Conservation (phyloP, 2,113 vertebrate species). For the Pituophis catenifer region DNA sequence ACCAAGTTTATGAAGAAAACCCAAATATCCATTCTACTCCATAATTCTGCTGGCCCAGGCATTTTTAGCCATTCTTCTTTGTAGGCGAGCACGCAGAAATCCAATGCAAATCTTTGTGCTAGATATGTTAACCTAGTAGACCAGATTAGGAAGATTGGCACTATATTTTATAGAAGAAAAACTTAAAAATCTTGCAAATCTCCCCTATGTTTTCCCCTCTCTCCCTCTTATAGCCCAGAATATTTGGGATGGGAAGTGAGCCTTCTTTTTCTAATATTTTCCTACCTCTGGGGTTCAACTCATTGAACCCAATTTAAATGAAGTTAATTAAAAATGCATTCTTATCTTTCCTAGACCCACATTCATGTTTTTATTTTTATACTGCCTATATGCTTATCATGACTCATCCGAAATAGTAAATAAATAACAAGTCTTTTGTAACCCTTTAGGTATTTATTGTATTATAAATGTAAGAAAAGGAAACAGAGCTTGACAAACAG, state of each 20-base stretch:
- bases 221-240: no score
- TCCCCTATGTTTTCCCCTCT: no score
- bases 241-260: no score
- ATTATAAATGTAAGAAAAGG: constrained; percentile 14
- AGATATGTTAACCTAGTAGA: neutral
- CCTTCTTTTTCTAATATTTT: neutral
- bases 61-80: neutral
- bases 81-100: neutral
- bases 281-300: neutral
- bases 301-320: neutral
- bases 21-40: neutral
- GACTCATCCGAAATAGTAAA: constrained; percentile 1
- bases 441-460: constrained; percentile 5
- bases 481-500: neutral
- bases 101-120: neutral
- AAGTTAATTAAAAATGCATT: neutral
- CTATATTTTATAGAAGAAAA: no score
- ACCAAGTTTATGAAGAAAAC: neutral
- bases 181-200: no score
- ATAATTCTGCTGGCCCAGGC: neutral
- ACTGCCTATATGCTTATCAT: neutral
- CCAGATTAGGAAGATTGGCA: no score
- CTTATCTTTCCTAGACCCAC: neutral
- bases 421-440: constrained; percentile 15
- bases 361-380: neutral